phyloP scores from a whole-genome alignment of 1,140 invertebrate species.

The Oncopeltus fasciatus region DNA sequence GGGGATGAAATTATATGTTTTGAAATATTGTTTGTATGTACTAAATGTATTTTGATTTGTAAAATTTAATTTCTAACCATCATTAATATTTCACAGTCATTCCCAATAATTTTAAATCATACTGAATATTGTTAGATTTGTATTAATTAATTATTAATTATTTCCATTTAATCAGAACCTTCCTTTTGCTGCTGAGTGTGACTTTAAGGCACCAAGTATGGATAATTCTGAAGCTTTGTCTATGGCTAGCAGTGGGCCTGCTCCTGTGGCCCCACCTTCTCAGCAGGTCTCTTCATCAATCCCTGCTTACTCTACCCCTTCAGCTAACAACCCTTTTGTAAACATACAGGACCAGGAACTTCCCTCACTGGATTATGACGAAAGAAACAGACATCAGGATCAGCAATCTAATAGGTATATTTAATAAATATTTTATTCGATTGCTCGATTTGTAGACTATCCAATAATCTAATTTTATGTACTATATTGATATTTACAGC shows the following conservation, averaged over 20 bases:
- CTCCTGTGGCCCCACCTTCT: constrained; percentile 10
- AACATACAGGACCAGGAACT: neutral
- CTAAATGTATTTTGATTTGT: neutral
- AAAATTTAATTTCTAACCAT: neutral
- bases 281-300: neutral
- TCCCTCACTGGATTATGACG: neutral
- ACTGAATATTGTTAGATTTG: neutral
- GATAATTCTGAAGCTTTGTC: constrained; percentile 1
- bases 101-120: too few relatives aligned
- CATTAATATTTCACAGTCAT: neutral
- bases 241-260: neutral
- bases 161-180: constrained; percentile 34
- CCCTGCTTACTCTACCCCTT: neutral
- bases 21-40: neutral
- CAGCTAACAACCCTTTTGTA: neutral
- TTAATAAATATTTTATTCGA: too few relatives aligned
- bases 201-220: constrained; percentile 37
- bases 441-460: too few relatives aligned
- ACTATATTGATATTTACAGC: too few relatives aligned
- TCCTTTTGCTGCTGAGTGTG: constrained; percentile 51
- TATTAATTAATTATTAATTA: neutral
- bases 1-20: neutral
- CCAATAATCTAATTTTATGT: too few relatives aligned
- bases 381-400: too few relatives aligned
- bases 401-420: too few relatives aligned